Percentiles rank a stretch among this genome's conserved stretches.
Conservation (phyloP, 2,113 vertebrate species). For the Gobius niger region DNA sequence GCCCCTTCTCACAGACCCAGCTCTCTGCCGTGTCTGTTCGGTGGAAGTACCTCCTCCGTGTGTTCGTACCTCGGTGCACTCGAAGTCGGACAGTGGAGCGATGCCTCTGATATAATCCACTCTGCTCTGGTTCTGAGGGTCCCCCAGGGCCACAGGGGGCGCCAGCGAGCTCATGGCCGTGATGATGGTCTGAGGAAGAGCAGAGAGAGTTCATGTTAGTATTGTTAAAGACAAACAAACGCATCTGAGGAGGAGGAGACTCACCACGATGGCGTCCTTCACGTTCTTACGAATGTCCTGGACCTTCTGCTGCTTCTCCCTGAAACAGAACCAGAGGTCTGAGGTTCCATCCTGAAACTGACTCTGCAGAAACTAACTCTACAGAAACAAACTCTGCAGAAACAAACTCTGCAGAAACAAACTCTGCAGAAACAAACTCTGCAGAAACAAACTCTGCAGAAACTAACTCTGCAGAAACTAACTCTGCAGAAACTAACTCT, state of each 20-base stretch:
- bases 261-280: constrained; percentile 97
- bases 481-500: too few species aligned
- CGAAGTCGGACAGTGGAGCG: constrained; percentile 92
- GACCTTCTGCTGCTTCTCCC: constrained; percentile 97
- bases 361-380: too few species aligned
- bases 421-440: too few species aligned
- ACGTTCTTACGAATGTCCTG: constrained; percentile 99
- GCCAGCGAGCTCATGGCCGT: constrained; percentile 92
- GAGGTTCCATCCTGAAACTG: too few species aligned
- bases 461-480: too few species aligned
- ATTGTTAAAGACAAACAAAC: not conserved
- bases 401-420: too few species aligned
- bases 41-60: too few species aligned
- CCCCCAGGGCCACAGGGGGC: constrained; percentile 92
- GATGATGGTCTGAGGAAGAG: constrained; percentile 87
- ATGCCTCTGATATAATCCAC: constrained; percentile 94
- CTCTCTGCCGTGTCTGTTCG: too few species aligned
- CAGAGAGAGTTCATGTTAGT: constrained; percentile 29
- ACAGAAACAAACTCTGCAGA: too few species aligned
- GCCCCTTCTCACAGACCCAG: too few species aligned
- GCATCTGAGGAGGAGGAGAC: constrained; percentile 19
- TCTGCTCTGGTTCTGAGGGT: constrained; percentile 89
- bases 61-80: constrained; percentile 90
- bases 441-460: too few species aligned
- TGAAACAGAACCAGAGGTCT: constrained; percentile 67